These are phyloP conservation scores for Enteromius thamalakanensis DNA, from an alignment of 2,797 vertebrate genomes.

Conservation along the genomic window DNA sequence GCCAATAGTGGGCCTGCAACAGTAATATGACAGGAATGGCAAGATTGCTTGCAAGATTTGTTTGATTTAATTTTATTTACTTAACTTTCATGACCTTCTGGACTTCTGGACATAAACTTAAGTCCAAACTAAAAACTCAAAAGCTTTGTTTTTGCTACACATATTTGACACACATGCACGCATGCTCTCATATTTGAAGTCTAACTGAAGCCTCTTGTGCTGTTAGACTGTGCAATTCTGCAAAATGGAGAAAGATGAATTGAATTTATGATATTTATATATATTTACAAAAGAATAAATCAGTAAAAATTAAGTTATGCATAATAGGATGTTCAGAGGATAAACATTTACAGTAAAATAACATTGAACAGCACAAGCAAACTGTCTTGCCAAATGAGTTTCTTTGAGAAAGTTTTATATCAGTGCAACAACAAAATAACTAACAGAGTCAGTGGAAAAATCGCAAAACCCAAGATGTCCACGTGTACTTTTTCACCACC, in stretches of 20 bases:
- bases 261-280: background rate
- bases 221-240: background rate
- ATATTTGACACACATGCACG: background rate
- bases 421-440: background rate
- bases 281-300: background rate
- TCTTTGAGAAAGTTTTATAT: background rate
- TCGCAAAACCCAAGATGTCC: background rate
- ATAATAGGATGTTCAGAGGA: background rate
- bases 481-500: background rate
- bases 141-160: background rate
- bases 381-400: background rate
- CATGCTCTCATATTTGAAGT: background rate
- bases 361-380: background rate
- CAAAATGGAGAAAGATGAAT: background rate
- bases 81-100: background rate
- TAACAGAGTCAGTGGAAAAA: constrained; percentile 1
- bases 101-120: background rate
- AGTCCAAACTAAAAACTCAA: background rate
- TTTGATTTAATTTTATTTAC: background rate
- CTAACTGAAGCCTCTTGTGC: background rate
- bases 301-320: background rate
- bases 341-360: background rate
- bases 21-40: background rate
- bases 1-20: background rate
- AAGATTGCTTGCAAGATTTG: background rate